phyloP scores from a whole-genome alignment of 2,113 vertebrate genomes.

The Megaptera novaeangliae region DNA sequence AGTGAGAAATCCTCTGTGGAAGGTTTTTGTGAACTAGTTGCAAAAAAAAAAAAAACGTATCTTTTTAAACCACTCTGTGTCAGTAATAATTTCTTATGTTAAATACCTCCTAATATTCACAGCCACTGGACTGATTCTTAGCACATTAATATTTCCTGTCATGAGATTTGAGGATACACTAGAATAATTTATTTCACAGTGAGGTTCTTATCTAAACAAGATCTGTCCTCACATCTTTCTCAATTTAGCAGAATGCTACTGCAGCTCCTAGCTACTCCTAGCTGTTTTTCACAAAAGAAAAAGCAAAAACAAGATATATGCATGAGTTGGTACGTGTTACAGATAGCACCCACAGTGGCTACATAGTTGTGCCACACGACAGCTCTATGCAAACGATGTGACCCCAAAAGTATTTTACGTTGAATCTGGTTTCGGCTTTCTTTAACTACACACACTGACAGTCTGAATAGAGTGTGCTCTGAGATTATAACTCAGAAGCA shows the following conservation, averaged over 20 bases:
- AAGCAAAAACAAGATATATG: neutral
- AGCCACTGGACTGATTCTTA: constrained; percentile 29
- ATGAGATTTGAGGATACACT: constrained; percentile 49
- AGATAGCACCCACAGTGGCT: rapidly evolving
- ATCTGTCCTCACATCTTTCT: constrained; percentile 66
- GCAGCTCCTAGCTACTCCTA: constrained; percentile 16
- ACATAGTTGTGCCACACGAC: neutral
- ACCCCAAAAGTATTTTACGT: neutral
- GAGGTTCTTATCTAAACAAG: constrained; percentile 73
- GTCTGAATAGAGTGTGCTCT: neutral
- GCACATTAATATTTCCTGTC: constrained; percentile 61
- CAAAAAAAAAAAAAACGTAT: neutral
- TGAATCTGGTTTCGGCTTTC: neutral
- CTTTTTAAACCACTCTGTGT: neutral
- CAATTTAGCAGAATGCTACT: constrained; percentile 37
- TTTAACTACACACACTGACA: neutral
- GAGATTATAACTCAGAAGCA: neutral
- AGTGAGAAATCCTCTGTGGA: neutral
- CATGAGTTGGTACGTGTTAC: neutral
- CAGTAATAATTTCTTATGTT: constrained; percentile 51
- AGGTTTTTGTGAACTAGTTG: constrained; percentile 17
- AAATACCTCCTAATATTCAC: constrained; percentile 40
- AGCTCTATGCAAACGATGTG: neutral
- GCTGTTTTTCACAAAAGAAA: constrained; percentile 25
- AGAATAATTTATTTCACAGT: constrained; percentile 67